These are phyloP conservation scores for Spea hammondii DNA, from an alignment of 2,797 vertebrate genomes.

Conservation along the genomic window DNA sequence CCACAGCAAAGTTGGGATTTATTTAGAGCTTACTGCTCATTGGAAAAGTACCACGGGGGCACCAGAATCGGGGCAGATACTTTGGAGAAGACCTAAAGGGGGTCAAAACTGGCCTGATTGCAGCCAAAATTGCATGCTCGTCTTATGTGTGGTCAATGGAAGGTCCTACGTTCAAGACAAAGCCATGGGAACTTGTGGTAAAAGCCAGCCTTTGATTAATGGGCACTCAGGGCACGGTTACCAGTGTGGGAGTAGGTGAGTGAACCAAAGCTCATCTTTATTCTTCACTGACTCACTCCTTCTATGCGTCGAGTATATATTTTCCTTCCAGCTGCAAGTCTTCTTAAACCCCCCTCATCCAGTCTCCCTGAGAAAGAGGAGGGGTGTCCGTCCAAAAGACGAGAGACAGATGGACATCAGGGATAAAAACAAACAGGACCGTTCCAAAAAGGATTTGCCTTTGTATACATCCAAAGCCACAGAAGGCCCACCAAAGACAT, in stretches of 20 bases:
- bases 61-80: neutral
- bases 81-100: neutral
- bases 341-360: conserved; percentile 7
- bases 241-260: conserved; percentile 29
- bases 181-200: conserved; percentile 20
- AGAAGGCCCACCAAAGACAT: conserved; percentile 33
- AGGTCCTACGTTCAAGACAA: conserved; percentile 26
- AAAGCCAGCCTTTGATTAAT: conserved; percentile 28
- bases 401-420: conserved; percentile 46
- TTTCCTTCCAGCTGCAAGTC: conserved; percentile 28
- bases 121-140: neutral
- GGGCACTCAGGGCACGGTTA: conserved; percentile 3
- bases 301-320: conserved; percentile 16
- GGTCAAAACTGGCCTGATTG: too few relatives aligned
- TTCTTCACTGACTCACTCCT: conserved; percentile 29
- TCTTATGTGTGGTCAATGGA: conserved; percentile 24
- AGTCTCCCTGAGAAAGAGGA: conserved; percentile 20
- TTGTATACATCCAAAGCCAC: conserved; percentile 37
- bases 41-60: neutral
- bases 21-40: conserved; percentile 3
- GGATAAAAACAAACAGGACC: conserved; percentile 28
- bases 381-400: conserved; percentile 23
- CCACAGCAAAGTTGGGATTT: conserved; percentile 7
- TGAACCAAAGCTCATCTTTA: conserved; percentile 22
- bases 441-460: conserved; percentile 27